Conservation (phyloP, 1,140 invertebrate species). For the Sitophilus oryzae region DNA sequence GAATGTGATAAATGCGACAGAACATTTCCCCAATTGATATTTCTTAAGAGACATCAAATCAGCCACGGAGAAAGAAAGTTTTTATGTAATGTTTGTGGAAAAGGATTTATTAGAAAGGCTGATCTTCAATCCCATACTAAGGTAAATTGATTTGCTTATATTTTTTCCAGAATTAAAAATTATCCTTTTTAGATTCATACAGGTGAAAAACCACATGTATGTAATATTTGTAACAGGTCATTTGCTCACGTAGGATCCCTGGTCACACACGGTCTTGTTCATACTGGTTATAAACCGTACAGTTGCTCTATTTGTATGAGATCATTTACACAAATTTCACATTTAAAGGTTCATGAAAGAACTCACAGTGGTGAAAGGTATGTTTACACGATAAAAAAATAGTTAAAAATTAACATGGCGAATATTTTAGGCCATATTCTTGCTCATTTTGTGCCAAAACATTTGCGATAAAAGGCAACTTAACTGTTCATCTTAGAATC, state of each 20-base stretch:
- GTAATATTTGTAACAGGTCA: constrained; percentile 62
- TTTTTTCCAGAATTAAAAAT: not conserved
- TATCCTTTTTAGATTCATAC: constrained; percentile 43
- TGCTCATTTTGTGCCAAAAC: constrained; percentile 29
- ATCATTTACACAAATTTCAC: constrained; percentile 61
- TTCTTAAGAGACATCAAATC: constrained; percentile 20
- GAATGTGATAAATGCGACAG: constrained; percentile 22
- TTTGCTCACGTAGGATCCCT: constrained; percentile 59
- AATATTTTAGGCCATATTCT: constrained; percentile 18
- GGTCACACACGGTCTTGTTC: constrained; percentile 59
- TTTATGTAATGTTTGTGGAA: constrained; percentile 35
- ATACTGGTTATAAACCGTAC: constrained; percentile 65
- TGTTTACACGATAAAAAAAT: not conserved
- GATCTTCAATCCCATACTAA: constrained; percentile 29
- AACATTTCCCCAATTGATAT: constrained; percentile 13
- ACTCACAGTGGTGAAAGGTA: constrained; percentile 54
- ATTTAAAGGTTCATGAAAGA: constrained; percentile 59
- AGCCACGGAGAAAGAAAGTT: constrained; percentile 37
- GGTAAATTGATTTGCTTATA: not conserved
- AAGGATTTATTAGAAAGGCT: constrained; percentile 24
- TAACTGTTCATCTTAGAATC: constrained; percentile 60
- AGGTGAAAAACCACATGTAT: constrained; percentile 66
- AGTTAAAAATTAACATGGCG: not conserved
- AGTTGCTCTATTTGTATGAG: constrained; percentile 67
- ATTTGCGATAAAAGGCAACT: constrained; percentile 26